Base-by-base conservation (phyloP, 1,140 invertebrate species). In the Dinothrombium tinctorium region DNA sequence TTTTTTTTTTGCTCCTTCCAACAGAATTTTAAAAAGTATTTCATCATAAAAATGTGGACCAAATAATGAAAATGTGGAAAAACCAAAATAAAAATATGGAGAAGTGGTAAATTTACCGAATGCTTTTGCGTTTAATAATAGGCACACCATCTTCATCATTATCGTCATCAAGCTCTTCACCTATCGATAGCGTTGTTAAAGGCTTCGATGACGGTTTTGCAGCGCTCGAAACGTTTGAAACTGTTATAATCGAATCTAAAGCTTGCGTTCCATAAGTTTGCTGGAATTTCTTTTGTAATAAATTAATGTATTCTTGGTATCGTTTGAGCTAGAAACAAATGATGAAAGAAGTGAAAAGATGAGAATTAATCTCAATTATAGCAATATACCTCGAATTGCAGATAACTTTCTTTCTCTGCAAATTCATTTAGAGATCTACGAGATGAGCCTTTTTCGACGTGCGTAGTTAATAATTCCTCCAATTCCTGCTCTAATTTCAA, bases 331-430 rank as follows among this genome's bases (percentile, higher is more conserved):
- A 15, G 15, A 21, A 37, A 21, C 2, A 14, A 25, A 38, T 25
- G 17, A 38, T 15, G 26, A 38, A 17, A 1, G 2, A 38, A 21
- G 12, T 24, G 14, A 25, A n/a, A 26, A 25, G 23, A 38, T 25
- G 17, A 9, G n/a, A 15, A 26, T 25, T 19, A 25, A 38, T 8
- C 4, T 25, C 2, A 36, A 2, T 21, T 22, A 36, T 22, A 33
- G 9, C 28, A 4, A 29, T 29, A 4, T 60, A 90, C 83, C 70
- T 92, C 84, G 60, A 74, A 74, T 57, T 75, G 70, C 47, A 90
- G 67, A 61, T 81, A 89, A 48, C 66, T 69, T 56, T 87, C 80
- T 59, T 86, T 90, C 57, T 90, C 84, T 50, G 72, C 70, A 51
- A 77, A 79, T 57, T 77, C 76, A 51, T 76, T 71, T 50, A 78